Evolutionary conservation across 2,888 invertebrate species (phyloP).

Genomic region (Sacculina carcini): DNA sequence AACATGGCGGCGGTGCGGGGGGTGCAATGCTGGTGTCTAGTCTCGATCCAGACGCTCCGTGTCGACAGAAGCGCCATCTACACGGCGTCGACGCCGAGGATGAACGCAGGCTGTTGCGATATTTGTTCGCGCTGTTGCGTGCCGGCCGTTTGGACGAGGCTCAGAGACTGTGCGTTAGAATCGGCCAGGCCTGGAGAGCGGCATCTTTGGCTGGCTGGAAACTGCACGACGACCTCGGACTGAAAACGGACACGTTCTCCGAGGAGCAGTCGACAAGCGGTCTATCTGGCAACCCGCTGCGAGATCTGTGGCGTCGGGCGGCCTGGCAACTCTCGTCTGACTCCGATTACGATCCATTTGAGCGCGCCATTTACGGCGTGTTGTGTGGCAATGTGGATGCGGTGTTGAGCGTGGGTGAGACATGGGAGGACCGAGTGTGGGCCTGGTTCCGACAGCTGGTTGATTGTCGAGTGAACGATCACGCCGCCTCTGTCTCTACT

Average conservation of each 20-base stretch:
- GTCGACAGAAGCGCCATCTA: conserved; percentile 43
- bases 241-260: conserved; percentile 52
- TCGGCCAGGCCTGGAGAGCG: conserved; percentile 76
- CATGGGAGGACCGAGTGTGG: conserved; percentile 79
- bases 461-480: conserved; percentile 27
- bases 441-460: conserved; percentile 42
- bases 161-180: conserved; percentile 49
- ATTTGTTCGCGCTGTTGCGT: conserved; percentile 46
- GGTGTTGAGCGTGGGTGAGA: conserved; percentile 35
- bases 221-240: conserved; percentile 49
- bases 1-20: conserved; percentile 21
- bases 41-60: conserved; percentile 71
- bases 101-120: conserved; percentile 31
- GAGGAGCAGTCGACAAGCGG: conserved; percentile 25
- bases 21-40: conserved; percentile 33
- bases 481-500: conserved; percentile 8
- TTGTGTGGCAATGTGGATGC: conserved; percentile 58
- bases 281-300: conserved; percentile 4
- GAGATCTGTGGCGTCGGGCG: conserved; percentile 29
- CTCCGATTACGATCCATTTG: conserved; percentile 17
- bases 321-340: conserved; percentile 28
- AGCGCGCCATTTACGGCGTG: conserved; percentile 40
- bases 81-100: conserved; percentile 71
- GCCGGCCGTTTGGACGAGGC: conserved; percentile 67
- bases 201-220: conserved; percentile 75